Base-by-base conservation (phyloP, 2,888 invertebrate species). In the Agrotis puta region DNA sequence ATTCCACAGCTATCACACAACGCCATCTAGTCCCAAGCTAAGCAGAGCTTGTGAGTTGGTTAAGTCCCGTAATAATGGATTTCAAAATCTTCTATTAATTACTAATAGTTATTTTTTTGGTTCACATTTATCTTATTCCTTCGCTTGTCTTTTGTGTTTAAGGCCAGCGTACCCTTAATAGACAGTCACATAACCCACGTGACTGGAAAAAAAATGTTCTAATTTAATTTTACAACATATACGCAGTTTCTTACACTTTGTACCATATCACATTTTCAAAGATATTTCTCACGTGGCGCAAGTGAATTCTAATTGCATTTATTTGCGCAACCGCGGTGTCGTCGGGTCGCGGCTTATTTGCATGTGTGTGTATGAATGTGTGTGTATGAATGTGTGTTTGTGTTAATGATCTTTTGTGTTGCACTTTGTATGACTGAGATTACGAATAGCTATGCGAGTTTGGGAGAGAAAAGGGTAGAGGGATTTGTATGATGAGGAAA, bases 261-360 rank as follows among this genome's bases (percentile, higher is more conserved):
- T 5, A 61, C 79, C 82, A 76, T 11, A 63, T 47, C 67, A 68
- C 70, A 81, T 68, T 78, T 83, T 81, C 80, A 84, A 86, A 89
- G 86, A 87, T 87, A 90, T 89, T 88, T 89, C 89, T 87, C 87
- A 87, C 85, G 82, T 83, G 83, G 83, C 81, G 84, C 85, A 74
- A 81, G 81, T 85, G 85, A 83, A 88, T 86, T 89, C 87, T 91
- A 90, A 92, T 92, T 91, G 89, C 90, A 88, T 90, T 90, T 91
- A 90, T 91, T 91, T 90, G 88, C 86, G 81, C 86, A 87, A 84
- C 85, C 86, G 83, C 74, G 79, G 78, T 77, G 73, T 81, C 69
- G 73, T 81, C 69, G 67, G 54, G 66, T 56, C 48, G 73, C 72
- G 77, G 80, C 56, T 84, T 65, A 18, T 70, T 61, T 59, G 53